Evolutionary conservation across 2,888 invertebrate species (phyloP).

Genomic region (Stenchaetothrips biformis): DNA sequence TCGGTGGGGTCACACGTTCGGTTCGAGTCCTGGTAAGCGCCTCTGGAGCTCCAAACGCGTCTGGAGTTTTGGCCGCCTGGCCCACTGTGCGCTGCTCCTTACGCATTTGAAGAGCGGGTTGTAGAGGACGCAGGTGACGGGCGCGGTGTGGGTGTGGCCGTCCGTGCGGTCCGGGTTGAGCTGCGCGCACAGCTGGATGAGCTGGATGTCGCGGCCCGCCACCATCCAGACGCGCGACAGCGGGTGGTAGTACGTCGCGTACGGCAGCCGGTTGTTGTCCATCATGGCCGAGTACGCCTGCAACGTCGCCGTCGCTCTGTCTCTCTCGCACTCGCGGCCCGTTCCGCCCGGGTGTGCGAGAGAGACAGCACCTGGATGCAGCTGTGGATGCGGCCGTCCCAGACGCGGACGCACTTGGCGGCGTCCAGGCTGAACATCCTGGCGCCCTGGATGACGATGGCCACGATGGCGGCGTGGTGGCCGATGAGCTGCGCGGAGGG

Average conservation of each 20-base stretch:
- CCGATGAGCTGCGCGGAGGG: constrained; percentile 60
- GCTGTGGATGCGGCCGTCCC: constrained; percentile 62
- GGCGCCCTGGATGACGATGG: constrained; percentile 60
- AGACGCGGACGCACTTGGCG: constrained; percentile 69
- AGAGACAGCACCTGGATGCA: constrained; percentile 65
- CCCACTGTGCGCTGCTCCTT: constrained; percentile 29
- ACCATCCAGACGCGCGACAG: constrained; percentile 58
- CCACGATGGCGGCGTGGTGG: constrained; percentile 64
- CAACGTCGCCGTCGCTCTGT: too few species aligned
- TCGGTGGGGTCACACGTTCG: too few species aligned
- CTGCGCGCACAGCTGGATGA: constrained; percentile 59
- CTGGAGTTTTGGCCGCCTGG: too few species aligned
- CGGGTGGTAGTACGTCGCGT: constrained; percentile 57
- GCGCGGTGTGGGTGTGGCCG: constrained; percentile 62
- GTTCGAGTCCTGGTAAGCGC: too few species aligned
- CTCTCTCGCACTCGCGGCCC: too few species aligned
- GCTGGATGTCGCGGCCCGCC: constrained; percentile 60
- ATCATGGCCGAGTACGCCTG: constrained; percentile 30
- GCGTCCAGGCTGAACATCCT: constrained; percentile 68
- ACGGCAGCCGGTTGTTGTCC: constrained; percentile 29
- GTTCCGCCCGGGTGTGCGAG: too few species aligned
- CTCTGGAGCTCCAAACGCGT: too few species aligned
- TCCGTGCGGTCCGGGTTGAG: constrained; percentile 64
- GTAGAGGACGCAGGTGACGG: constrained; percentile 68
- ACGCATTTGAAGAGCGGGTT: constrained; percentile 67